A percentile compares a stretch with the other conserved stretches of the same genome.
Evolutionary conservation across 2,888 invertebrate genomes (phyloP).

Genomic region (Apodemia mormo): DNA sequence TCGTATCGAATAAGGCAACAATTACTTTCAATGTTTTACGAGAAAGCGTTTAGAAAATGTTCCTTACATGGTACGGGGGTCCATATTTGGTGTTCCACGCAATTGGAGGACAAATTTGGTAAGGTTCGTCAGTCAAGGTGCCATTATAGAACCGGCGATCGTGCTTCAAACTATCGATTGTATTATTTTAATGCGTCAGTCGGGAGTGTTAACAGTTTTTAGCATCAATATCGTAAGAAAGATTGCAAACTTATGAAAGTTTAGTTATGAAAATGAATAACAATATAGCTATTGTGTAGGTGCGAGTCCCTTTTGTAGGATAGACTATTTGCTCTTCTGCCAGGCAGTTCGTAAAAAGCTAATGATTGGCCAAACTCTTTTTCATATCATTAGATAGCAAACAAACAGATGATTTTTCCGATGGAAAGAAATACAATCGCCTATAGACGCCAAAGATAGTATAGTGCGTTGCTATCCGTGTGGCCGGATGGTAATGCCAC

Average conservation of each 20-base stretch:
- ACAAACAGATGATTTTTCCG: too few relatives aligned
- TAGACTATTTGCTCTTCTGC: too few relatives aligned
- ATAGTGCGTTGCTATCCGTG: too few relatives aligned
- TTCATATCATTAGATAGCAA: too few relatives aligned
- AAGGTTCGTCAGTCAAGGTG: conserved; percentile 19
- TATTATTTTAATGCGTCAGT: conserved; percentile 4
- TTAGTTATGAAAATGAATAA: too few relatives aligned
- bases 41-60: conserved; percentile 16
- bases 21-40: conserved; percentile 16
- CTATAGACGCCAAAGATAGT: too few relatives aligned
- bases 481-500: too few relatives aligned
- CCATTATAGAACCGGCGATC: not conserved
- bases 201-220: not conserved
- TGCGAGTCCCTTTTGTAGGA: too few relatives aligned
- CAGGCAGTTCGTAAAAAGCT: too few relatives aligned
- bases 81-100: conserved; percentile 10
- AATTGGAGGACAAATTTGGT: conserved; percentile 13
- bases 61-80: not conserved
- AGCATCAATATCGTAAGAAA: not conserved
- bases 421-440: too few relatives aligned
- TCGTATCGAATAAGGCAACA: not conserved
- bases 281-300: too few relatives aligned
- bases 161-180: not conserved
- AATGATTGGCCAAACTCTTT: too few relatives aligned
- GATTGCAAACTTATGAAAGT: not conserved